Conservation (phyloP, 2,888 invertebrate genomes). For the Erpobdella octoculata region DNA sequence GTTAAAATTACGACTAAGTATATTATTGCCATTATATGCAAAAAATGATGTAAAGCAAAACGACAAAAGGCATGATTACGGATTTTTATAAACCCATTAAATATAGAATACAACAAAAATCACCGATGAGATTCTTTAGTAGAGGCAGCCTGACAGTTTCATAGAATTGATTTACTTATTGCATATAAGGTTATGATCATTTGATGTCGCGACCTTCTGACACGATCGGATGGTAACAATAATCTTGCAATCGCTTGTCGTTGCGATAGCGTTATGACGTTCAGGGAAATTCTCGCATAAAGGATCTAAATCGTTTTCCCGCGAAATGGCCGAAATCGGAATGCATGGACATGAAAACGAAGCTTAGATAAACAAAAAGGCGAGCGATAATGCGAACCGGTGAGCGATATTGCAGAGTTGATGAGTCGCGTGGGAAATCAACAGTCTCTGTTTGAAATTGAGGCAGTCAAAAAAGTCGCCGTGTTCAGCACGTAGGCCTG, state of each 20-base stretch:
- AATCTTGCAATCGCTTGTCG: too few species aligned
- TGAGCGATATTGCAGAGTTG: not conserved
- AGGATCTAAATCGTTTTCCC: not conserved
- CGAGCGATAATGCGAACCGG: slow-evolving; percentile 3
- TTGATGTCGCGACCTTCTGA: too few species aligned
- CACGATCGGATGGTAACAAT: too few species aligned
- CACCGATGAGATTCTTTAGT: not conserved
- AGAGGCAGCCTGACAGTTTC: too few species aligned
- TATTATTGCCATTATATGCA: too few species aligned
- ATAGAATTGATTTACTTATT: too few species aligned
- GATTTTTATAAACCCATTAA: not conserved
- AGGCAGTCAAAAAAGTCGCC: not conserved
- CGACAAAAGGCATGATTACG: too few species aligned
- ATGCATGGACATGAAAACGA: not conserved
- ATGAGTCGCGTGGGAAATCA: slow-evolving; percentile 9
- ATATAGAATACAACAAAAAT: not conserved
- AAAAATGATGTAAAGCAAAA: too few species aligned
- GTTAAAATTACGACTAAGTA: too few species aligned
- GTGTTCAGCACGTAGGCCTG: too few species aligned
- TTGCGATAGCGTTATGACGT: too few species aligned
- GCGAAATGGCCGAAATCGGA: not conserved
- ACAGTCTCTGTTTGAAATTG: not conserved
- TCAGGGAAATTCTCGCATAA: not conserved
- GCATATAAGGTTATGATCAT: too few species aligned
- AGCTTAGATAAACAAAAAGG: slow-evolving; percentile 11